These are phyloP conservation scores for Zaprionus lineosus DNA, from an alignment of 2,888 invertebrate species.

Conservation along the genomic window DNA sequence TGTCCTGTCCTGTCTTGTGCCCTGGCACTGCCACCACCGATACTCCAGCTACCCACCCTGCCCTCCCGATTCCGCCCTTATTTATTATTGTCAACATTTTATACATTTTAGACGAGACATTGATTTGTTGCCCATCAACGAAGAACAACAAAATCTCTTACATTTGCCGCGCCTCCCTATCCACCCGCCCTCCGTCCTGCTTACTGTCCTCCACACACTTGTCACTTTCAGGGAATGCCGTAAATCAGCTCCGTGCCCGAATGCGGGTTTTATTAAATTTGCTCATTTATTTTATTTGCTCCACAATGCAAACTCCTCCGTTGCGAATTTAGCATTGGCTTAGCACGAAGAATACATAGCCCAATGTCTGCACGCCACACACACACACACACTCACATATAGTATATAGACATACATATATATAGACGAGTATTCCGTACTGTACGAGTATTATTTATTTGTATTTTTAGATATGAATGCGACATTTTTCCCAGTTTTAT, in stretches of 20 bases:
- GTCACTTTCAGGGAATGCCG: slow-evolving; percentile 30
- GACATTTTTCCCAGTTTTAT: slow-evolving; percentile 38
- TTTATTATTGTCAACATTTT: slow-evolving; percentile 32
- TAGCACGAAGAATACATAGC: no score
- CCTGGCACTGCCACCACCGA: background rate
- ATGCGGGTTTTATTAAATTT: slow-evolving; percentile 36
- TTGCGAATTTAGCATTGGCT: slow-evolving; percentile 21
- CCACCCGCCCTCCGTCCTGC: background rate
- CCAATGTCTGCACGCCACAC: no score
- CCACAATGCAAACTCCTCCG: slow-evolving; percentile 3
- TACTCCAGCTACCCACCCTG: background rate
- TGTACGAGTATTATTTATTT: slow-evolving; percentile 5
- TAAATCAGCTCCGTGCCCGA: slow-evolving; percentile 29
- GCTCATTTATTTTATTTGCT: slow-evolving; percentile 33
- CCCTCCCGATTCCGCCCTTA: slow-evolving; percentile 2
- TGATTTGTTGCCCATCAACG: slow-evolving; percentile 37
- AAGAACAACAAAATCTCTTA: background rate
- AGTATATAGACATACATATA: background rate
- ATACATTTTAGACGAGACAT: slow-evolving; percentile 34
- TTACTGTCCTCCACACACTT: background rate
- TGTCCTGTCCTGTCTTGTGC: background rate
- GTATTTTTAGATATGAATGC: slow-evolving; percentile 39
- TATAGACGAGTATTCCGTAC: background rate
- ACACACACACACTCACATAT: no score
- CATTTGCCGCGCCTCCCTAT: background rate